Evolutionary conservation across 2,797 vertebrate genomes (phyloP).

Genomic region (Aulostomus chinensis): DNA sequence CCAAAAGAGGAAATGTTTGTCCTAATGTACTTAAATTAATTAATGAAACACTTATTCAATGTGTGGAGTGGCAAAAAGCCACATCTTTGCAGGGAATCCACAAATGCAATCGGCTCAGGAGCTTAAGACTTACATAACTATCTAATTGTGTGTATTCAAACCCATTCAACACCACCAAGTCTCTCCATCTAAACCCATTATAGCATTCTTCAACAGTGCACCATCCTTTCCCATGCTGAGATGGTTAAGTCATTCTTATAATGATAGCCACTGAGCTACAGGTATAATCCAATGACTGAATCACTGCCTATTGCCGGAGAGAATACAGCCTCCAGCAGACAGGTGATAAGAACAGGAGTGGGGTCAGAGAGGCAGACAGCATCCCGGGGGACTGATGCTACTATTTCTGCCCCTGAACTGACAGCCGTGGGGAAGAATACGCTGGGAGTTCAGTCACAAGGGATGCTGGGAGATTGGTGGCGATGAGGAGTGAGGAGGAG

Average conservation of each 20-base stretch:
- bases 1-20: not conserved
- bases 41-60: slow-evolving; percentile 2
- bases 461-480: slow-evolving; percentile 56
- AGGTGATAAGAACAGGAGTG: slow-evolving; percentile 51
- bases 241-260: slow-evolving; percentile 55
- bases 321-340: slow-evolving; percentile 42
- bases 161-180: slow-evolving; percentile 33
- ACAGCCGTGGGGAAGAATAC: slow-evolving; percentile 40
- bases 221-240: slow-evolving; percentile 20
- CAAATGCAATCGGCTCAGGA: slow-evolving; percentile 22
- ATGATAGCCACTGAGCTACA: slow-evolving; percentile 57
- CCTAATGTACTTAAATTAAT: not conserved
- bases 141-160: slow-evolving; percentile 35
- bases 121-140: slow-evolving; percentile 33
- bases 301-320: slow-evolving; percentile 32
- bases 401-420: slow-evolving; percentile 67
- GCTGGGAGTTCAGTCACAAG: slow-evolving; percentile 57
- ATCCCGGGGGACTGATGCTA: slow-evolving; percentile 49
- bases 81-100: slow-evolving; percentile 3
- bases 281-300: slow-evolving; percentile 58
- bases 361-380: slow-evolving; percentile 43
- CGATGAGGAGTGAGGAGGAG: slow-evolving; percentile 38
- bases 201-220: slow-evolving; percentile 15
- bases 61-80: slow-evolving; percentile 6
- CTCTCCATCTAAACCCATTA: slow-evolving; percentile 38